Conservation (phyloP, 2,797 vertebrate species). For the Hyperoplus immaculatus region DNA sequence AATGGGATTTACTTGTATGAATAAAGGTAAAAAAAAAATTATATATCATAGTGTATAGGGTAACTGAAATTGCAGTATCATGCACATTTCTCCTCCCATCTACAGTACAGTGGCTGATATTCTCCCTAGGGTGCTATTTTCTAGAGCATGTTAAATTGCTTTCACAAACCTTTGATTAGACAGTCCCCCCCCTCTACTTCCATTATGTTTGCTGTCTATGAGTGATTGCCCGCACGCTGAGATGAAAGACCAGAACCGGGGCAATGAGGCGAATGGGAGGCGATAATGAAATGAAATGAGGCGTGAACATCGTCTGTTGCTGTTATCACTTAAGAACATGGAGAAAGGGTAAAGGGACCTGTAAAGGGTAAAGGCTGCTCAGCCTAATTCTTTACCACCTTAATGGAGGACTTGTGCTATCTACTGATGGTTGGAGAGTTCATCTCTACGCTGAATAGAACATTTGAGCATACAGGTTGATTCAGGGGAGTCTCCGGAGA, state of each 20-base stretch:
- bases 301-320: slow-evolving; percentile 78
- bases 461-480: slow-evolving; percentile 28
- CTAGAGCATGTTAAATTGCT: slow-evolving; percentile 71
- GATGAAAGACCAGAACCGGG: slow-evolving; percentile 78
- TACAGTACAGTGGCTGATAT: slow-evolving; percentile 26
- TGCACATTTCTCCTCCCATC: slow-evolving; percentile 22
- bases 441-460: slow-evolving; percentile 47
- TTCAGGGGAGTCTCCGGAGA: slow-evolving; percentile 24
- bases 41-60: slow-evolving; percentile 18
- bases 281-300: slow-evolving; percentile 85
- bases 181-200: slow-evolving; percentile 61
- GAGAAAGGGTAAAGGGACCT: slow-evolving; percentile 69
- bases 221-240: slow-evolving; percentile 77
- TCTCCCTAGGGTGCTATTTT: slow-evolving; percentile 63
- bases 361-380: slow-evolving; percentile 53
- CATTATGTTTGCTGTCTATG: slow-evolving; percentile 78
- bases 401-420: slow-evolving; percentile 32
- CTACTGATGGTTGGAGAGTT: slow-evolving; percentile 21
- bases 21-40: too few species aligned
- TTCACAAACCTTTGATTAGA: slow-evolving; percentile 80
- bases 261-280: slow-evolving; percentile 76
- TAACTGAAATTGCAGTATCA: slow-evolving; percentile 44
- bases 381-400: slow-evolving; percentile 49
- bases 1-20: too few species aligned
- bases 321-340: slow-evolving; percentile 81